Conservation (phyloP, 2,797 vertebrate species). For the Acipenser ruthenus region DNA sequence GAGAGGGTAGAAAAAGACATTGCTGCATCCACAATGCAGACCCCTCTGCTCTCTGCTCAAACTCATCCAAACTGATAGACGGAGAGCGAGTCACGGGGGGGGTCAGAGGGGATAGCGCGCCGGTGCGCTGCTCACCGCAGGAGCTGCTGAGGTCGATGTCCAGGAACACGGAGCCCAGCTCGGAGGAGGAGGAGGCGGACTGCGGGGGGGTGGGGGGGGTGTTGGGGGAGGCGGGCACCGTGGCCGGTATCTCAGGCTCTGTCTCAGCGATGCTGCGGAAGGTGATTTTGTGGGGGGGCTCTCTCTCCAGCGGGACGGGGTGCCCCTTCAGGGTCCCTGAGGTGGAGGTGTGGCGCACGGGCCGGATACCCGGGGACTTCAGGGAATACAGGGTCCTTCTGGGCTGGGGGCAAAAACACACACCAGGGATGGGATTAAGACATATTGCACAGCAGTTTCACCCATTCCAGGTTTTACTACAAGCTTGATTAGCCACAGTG, state of each 20-base stretch:
- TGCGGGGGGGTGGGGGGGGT: conserved; percentile 75
- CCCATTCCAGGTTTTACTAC: no score
- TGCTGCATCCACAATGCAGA: no score
- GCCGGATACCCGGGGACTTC: conserved; percentile 90
- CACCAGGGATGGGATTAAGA: no score
- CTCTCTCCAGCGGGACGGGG: conserved; percentile 83
- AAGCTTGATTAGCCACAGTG: no score
- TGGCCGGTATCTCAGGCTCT: conserved; percentile 65
- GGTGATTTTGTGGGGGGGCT: conserved; percentile 87
- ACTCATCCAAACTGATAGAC: no score
- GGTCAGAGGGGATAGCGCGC: neutral
- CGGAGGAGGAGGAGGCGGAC: conserved; percentile 76
- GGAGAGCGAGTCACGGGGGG: neutral
- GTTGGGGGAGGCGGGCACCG: conserved; percentile 84
- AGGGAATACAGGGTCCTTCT: conserved; percentile 82
- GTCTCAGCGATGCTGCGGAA: conserved; percentile 87
- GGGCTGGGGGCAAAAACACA: conserved; percentile 51
- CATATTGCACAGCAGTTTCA: no score
- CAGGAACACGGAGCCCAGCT: conserved; percentile 76
- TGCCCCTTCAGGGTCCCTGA: conserved; percentile 66
- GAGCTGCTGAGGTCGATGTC: conserved; percentile 78
- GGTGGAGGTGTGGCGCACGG: conserved; percentile 76
- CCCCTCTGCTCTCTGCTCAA: no score
- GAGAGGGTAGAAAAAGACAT: no score
- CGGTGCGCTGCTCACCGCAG: conserved; percentile 45